Evolutionary conservation across 2,797 vertebrate genomes (phyloP).

Genomic region (Kryptolebias ocellatus): DNA sequence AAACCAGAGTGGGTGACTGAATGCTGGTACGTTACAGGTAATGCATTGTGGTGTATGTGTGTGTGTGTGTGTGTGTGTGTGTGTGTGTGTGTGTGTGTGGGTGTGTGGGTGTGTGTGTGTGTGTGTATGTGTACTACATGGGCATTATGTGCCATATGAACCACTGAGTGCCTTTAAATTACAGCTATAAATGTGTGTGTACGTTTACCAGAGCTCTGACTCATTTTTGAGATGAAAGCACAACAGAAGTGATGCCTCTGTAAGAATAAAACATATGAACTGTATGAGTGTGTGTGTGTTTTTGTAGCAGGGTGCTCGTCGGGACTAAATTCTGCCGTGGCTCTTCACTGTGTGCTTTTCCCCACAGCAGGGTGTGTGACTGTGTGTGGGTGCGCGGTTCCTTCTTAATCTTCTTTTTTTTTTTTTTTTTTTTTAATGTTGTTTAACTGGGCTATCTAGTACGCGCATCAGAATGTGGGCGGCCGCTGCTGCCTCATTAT

Average conservation of each 20-base stretch:
- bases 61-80: slow-evolving; percentile 1
- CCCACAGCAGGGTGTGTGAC: slow-evolving; percentile 52
- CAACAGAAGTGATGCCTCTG: slow-evolving; percentile 40
- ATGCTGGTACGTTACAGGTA: slow-evolving; percentile 56
- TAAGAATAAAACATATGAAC: not conserved
- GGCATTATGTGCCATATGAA: slow-evolving; percentile 32
- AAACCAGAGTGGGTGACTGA: slow-evolving; percentile 48
- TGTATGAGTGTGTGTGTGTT: slow-evolving; percentile 8
- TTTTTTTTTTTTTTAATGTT: slow-evolving; percentile 28
- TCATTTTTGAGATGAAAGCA: slow-evolving; percentile 51
- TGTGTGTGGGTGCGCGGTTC: slow-evolving; percentile 53
- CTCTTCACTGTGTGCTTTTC: slow-evolving; percentile 37
- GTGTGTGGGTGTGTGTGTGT: slow-evolving; percentile 2
- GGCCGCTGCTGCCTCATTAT: slow-evolving; percentile 38
- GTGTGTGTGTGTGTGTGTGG: slow-evolving; percentile 4
- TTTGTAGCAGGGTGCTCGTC: slow-evolving; percentile 8
- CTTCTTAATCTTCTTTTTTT: slow-evolving; percentile 24
- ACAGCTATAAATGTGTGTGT: slow-evolving; percentile 14
- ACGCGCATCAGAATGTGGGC: slow-evolving; percentile 34
- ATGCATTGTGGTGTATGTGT: slow-evolving; percentile 3
- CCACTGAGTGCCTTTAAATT: slow-evolving; percentile 27
- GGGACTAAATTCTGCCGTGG: slow-evolving; percentile 20
- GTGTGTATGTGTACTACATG: slow-evolving; percentile 1
- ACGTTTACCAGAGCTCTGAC: slow-evolving; percentile 38
- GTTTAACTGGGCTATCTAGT: slow-evolving; percentile 33